Evolutionary conservation across 2,797 vertebrate species (phyloP).

Genomic region (Enteromius viviparus): DNA sequence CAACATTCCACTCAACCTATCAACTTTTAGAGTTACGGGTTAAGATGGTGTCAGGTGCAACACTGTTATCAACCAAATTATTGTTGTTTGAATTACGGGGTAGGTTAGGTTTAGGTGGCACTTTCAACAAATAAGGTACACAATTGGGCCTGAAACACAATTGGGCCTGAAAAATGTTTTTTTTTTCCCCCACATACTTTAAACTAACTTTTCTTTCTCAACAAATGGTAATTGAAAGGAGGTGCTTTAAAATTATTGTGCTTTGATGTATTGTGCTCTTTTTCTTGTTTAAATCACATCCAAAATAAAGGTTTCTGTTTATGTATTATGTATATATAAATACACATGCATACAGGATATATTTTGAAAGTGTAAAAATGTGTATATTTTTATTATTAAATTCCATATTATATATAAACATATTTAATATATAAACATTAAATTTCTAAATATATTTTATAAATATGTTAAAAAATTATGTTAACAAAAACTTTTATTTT

Average conservation of each 20-base stretch:
- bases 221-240: neutral
- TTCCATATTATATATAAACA: too few relatives aligned
- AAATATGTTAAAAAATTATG: too few relatives aligned
- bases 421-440: too few relatives aligned
- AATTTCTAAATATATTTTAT: too few relatives aligned
- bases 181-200: neutral
- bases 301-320: too few relatives aligned
- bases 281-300: too few relatives aligned
- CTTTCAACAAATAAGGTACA: neutral
- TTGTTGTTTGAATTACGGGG: neutral
- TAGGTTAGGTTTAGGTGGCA: neutral
- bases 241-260: neutral
- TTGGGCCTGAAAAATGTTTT: neutral
- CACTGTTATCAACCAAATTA: constrained; percentile 1
- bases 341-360: too few relatives aligned
- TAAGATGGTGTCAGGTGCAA: neutral
- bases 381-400: too few relatives aligned
- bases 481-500: too few relatives aligned
- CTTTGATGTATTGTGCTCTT: too few relatives aligned
- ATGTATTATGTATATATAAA: too few relatives aligned
- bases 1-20: neutral
- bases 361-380: too few relatives aligned
- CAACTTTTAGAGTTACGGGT: neutral
- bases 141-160: neutral
- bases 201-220: neutral